Evolutionary conservation across 2,888 invertebrate genomes (phyloP).

Genomic region (Habrosyne pyritoides): DNA sequence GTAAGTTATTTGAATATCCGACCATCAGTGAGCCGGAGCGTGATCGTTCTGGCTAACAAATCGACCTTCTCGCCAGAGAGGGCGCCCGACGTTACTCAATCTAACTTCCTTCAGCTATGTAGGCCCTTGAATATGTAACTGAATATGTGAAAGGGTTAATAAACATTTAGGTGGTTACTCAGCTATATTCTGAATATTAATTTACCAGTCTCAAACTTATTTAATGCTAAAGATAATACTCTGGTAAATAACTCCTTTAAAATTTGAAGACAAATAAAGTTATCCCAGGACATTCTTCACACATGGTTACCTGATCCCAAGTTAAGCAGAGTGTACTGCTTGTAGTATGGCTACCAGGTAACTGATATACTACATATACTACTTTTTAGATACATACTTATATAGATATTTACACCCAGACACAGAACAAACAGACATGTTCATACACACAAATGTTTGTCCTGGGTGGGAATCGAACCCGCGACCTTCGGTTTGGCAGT

Average conservation of each 20-base stretch:
- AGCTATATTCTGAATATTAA: conserved; percentile 20
- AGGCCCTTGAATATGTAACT: conserved; percentile 34
- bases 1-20: conserved; percentile 52
- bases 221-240: conserved; percentile 15
- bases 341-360: too few species aligned
- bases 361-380: too few species aligned
- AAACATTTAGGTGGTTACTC: conserved; percentile 14
- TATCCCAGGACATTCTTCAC: too few species aligned
- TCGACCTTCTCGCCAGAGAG: conserved; percentile 43
- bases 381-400: too few species aligned
- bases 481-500: too few species aligned
- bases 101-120: conserved; percentile 43
- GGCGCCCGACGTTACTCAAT: conserved; percentile 50
- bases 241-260: not conserved
- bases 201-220: not conserved
- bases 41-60: conserved; percentile 57
- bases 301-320: too few species aligned
- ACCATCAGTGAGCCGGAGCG: conserved; percentile 45
- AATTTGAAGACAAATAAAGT: not conserved
- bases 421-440: too few species aligned
- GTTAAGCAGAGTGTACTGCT: too few species aligned
- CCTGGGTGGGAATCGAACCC: too few species aligned
- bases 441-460: too few species aligned
- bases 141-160: conserved; percentile 36
- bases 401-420: too few species aligned